phyloP scores from a whole-genome alignment of 2,113 vertebrate species.

The Panurus biarmicus region DNA sequence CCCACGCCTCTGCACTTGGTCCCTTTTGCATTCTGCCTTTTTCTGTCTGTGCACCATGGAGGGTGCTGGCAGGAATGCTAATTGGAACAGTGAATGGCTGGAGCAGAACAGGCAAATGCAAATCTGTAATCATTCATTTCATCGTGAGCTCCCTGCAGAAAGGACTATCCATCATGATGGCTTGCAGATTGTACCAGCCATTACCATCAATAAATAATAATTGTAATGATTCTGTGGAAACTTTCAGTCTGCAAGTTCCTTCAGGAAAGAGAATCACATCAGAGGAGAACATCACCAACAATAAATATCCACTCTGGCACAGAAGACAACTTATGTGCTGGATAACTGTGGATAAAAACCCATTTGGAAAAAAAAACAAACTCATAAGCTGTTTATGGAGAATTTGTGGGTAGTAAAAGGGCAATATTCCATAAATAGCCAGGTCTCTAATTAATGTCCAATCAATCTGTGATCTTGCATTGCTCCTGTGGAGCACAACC shows the following conservation, averaged over 20 bases:
- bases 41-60: not conserved
- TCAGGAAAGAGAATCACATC: slow-evolving; percentile 15
- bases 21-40: not conserved
- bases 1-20: fast-evolving
- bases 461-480: not conserved
- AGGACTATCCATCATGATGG: not conserved
- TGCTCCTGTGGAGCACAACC: not conserved
- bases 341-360: not conserved
- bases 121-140: slow-evolving; percentile 1
- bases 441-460: not conserved
- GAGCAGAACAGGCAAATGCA: slow-evolving; percentile 6
- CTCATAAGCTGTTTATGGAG: not conserved
- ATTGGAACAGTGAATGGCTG: not conserved
- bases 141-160: not conserved
- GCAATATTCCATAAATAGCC: not conserved
- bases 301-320: not conserved
- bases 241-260: not conserved
- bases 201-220: slow-evolving; percentile 36
- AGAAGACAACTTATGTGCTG: not conserved
- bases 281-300: not conserved
- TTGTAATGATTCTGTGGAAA: slow-evolving; percentile 16
- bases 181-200: not conserved
- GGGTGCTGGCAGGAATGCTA: slow-evolving; percentile 8
- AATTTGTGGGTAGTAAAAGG: not conserved
- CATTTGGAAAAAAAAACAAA: not conserved